These are phyloP conservation scores for Bruchidius siliquastri DNA, from an alignment of 2,888 invertebrate genomes.

Conservation along the genomic window DNA sequence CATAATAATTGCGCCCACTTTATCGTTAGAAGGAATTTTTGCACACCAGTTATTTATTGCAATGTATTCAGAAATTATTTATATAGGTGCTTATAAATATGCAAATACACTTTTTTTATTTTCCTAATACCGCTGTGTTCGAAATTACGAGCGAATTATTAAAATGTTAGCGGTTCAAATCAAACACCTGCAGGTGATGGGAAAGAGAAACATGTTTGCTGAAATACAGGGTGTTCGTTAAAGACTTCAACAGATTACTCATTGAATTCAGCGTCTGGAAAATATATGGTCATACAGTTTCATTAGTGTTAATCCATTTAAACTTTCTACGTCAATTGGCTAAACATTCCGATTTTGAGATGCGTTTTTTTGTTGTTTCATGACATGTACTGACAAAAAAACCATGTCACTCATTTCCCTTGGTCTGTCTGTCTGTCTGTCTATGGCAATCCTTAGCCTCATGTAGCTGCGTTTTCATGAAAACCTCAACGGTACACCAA, in stretches of 20 bases:
- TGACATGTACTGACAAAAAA: too few species aligned
- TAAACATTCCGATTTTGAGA: too few species aligned
- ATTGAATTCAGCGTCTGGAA: too few species aligned
- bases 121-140: background rate
- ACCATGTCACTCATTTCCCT: too few species aligned
- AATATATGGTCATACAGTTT: too few species aligned
- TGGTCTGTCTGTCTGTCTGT: too few species aligned
- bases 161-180: background rate
- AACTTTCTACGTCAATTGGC: too few species aligned
- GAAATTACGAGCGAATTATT: background rate
- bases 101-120: background rate
- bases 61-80: background rate
- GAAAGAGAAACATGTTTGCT: background rate
- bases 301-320: too few species aligned
- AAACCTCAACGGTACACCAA: too few species aligned
- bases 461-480: too few species aligned
- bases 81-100: background rate
- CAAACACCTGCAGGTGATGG: background rate
- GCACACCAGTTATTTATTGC: background rate
- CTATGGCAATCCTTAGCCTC: too few species aligned
- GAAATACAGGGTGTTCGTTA: background rate
- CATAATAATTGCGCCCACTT: background rate
- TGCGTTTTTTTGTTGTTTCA: too few species aligned
- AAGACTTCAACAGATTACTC: background rate
- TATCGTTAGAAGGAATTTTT: background rate